A percentile compares a stretch with the other conserved stretches of the same genome.
These are phyloP conservation scores for Rhabdomys dilectus DNA, from an alignment of 2,113 vertebrate species.

Conservation along the genomic window DNA sequence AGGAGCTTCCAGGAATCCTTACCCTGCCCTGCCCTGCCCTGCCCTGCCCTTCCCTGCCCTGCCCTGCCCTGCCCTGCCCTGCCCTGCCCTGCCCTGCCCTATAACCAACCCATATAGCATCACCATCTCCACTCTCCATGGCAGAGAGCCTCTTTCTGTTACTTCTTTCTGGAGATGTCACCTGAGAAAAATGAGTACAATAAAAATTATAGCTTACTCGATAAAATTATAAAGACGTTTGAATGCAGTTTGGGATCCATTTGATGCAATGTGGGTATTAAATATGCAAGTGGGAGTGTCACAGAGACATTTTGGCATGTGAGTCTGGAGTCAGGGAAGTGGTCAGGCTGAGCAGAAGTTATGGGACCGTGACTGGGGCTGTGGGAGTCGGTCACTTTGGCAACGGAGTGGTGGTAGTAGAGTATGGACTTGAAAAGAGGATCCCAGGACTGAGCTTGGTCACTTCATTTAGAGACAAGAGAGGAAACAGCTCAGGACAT, in stretches of 20 bases:
- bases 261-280: background rate
- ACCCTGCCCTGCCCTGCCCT: too few species aligned
- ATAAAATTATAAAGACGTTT: background rate
- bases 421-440: background rate
- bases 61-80: too few species aligned
- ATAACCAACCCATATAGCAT: rapidly evolving
- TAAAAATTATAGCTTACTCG: background rate
- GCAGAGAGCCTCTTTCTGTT: background rate
- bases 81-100: too few species aligned
- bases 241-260: background rate
- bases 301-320: background rate
- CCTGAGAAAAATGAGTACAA: background rate
- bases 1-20: background rate
- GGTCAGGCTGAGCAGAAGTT: background rate
- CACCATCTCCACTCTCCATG: too few species aligned
- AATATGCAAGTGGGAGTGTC: background rate
- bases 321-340: background rate
- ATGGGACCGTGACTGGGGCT: too few species aligned
- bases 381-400: background rate
- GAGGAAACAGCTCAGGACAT: background rate
- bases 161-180: background rate
- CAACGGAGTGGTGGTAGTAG: rapidly evolving
- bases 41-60: too few species aligned
- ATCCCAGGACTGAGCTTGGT: background rate
- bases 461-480: background rate